These are phyloP conservation scores for Hirtodrosophila alboralis DNA, from an alignment of 2,888 invertebrate species.

Conservation along the genomic window DNA sequence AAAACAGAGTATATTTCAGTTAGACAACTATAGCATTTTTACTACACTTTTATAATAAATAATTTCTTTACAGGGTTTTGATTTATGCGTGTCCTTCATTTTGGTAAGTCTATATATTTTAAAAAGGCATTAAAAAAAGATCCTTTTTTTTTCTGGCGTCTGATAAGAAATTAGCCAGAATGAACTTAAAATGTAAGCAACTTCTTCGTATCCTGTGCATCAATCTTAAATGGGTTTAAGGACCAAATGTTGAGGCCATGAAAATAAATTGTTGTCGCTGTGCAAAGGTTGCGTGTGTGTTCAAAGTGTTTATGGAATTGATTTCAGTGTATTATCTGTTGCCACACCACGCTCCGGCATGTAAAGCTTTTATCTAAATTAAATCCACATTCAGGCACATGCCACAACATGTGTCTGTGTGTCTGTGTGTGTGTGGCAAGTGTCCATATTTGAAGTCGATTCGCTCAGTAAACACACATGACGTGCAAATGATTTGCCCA, in stretches of 20 bases:
- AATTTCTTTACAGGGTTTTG: not conserved
- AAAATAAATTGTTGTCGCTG: constrained; percentile 71
- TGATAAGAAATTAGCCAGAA: constrained; percentile 41
- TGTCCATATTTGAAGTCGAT: constrained; percentile 27
- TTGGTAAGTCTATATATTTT: constrained; percentile 7
- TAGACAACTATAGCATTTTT: too few relatives aligned
- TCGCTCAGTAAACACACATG: constrained; percentile 38
- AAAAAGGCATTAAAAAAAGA: not conserved
- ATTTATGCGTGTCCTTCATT: constrained; percentile 6
- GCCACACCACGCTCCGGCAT: not conserved
- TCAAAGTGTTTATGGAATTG: constrained; percentile 69
- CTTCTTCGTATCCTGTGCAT: constrained; percentile 7
- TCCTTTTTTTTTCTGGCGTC: not conserved
- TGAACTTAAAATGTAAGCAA: constrained; percentile 14
- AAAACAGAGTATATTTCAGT: too few relatives aligned
- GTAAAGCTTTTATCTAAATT: constrained; percentile 78
- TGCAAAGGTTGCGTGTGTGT: constrained; percentile 49
- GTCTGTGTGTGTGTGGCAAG: too few relatives aligned
- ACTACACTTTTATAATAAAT: too few relatives aligned
- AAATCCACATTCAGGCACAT: constrained; percentile 57
- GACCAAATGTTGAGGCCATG: constrained; percentile 38
- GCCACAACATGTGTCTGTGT: too few relatives aligned
- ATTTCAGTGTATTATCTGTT: constrained; percentile 67
- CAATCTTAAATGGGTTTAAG: constrained; percentile 23
- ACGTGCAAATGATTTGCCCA: constrained; percentile 66